These are phyloP conservation scores for Dryobota labecula DNA, from an alignment of 2,888 invertebrate species.

Conservation along the genomic window DNA sequence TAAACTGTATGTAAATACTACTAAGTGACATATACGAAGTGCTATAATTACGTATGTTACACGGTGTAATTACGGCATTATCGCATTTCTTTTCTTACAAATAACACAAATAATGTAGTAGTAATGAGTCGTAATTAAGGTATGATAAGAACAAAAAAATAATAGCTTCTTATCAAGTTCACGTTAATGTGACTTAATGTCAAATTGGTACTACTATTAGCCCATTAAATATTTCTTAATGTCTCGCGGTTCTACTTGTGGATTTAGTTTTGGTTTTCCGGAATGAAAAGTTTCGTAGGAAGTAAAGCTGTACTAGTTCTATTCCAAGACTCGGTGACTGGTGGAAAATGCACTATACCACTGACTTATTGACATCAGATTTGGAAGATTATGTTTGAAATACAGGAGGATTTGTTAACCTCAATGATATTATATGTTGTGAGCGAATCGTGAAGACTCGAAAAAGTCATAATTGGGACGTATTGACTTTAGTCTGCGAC, in stretches of 20 bases:
- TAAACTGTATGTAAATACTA: conserved; percentile 6
- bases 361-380: neutral
- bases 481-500: too few species aligned
- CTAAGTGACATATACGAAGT: conserved; percentile 25
- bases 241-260: neutral
- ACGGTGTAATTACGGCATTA: conserved; percentile 31
- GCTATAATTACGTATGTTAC: conserved; percentile 39
- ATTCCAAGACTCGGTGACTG: neutral
- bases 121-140: conserved; percentile 39
- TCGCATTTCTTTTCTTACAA: conserved; percentile 26
- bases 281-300: neutral
- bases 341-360: neutral
- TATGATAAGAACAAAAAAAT: conserved; percentile 8
- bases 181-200: conserved; percentile 12
- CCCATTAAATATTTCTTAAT: neutral
- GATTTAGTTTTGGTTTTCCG: neutral
- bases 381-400: neutral
- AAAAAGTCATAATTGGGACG: too few species aligned
- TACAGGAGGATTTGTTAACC: too few species aligned
- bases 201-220: neutral
- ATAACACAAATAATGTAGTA: conserved; percentile 21
- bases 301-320: neutral
- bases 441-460: too few species aligned
- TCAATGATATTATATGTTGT: too few species aligned
- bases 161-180: conserved; percentile 24